These are phyloP conservation scores for Buathra laborator DNA, from an alignment of 2,888 invertebrate species.

Conservation along the genomic window DNA sequence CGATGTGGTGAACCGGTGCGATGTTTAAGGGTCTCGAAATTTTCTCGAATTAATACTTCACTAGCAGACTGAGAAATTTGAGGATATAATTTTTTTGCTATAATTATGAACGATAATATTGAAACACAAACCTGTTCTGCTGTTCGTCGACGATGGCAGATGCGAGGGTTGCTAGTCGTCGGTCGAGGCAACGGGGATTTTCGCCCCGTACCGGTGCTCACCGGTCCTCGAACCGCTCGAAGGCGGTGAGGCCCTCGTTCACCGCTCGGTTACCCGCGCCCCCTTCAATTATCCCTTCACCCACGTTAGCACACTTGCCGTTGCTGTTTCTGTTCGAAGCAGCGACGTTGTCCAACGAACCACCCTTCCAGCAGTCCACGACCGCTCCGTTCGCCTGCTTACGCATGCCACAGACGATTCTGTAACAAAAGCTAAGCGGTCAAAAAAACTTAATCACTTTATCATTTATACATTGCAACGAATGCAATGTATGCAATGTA, in stretches of 20 bases:
- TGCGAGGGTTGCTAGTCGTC: constrained; percentile 82
- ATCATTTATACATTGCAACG: not conserved
- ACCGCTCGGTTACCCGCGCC: constrained; percentile 56
- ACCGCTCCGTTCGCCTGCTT: constrained; percentile 75
- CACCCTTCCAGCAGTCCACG: constrained; percentile 72
- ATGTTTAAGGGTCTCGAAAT: too few relatives aligned
- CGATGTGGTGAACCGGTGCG: too few relatives aligned
- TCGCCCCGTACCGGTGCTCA: constrained; percentile 84
- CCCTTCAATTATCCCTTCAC: constrained; percentile 52
- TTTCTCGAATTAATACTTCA: too few relatives aligned
- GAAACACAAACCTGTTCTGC: constrained; percentile 82
- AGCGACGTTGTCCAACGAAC: constrained; percentile 64
- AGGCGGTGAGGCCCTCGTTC: constrained; percentile 74
- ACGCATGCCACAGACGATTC: constrained; percentile 79
- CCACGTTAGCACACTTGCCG: constrained; percentile 60
- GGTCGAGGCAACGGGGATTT: constrained; percentile 82
- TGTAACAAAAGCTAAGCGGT: constrained; percentile 69
- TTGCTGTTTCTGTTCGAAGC: constrained; percentile 64
- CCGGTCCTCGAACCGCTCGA: constrained; percentile 81
- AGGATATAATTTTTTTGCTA: not conserved
- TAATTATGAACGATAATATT: constrained; percentile 27
- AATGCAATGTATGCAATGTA: too few relatives aligned
- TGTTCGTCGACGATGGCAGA: constrained; percentile 83
- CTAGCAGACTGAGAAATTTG: too few relatives aligned
- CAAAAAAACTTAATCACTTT: not conserved